These are phyloP conservation scores for Alethe castanea DNA, from an alignment of 2,113 vertebrate species.

Conservation along the genomic window DNA sequence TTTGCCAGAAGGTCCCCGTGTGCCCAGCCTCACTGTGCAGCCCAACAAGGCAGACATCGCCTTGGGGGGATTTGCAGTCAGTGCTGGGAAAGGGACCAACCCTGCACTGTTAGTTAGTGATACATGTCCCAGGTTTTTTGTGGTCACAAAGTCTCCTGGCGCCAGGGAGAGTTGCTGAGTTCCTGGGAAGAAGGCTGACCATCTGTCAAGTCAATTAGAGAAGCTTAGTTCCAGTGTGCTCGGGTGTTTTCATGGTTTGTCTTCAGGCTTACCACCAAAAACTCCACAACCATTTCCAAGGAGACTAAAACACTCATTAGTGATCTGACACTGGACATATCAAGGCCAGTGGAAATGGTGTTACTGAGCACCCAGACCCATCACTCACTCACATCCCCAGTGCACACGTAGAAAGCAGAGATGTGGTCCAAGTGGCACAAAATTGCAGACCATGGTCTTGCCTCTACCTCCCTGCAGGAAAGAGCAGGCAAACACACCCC, in stretches of 20 bases:
- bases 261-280: neutral
- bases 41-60: neutral
- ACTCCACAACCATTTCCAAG: neutral
- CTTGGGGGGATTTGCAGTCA: neutral
- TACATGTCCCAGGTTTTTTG: neutral
- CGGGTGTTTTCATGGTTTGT: neutral
- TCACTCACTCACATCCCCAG: neutral
- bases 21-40: neutral
- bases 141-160: neutral
- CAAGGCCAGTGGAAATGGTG: neutral
- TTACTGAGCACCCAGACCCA: neutral
- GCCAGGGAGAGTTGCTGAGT: neutral
- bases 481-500: neutral
- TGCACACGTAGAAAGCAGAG: neutral
- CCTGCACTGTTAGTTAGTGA: neutral
- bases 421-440: accelerated
- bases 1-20: neutral
- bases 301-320: neutral
- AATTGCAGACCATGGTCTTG: accelerated
- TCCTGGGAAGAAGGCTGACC: neutral
- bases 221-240: neutral
- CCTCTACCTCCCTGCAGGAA: neutral
- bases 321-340: accelerated
- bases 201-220: neutral
- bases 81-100: neutral